Evolutionary conservation across 30 jellyfish, hydroid and myxozoan species (phyloP).

Genomic region (Pelagia noctiluca): DNA sequence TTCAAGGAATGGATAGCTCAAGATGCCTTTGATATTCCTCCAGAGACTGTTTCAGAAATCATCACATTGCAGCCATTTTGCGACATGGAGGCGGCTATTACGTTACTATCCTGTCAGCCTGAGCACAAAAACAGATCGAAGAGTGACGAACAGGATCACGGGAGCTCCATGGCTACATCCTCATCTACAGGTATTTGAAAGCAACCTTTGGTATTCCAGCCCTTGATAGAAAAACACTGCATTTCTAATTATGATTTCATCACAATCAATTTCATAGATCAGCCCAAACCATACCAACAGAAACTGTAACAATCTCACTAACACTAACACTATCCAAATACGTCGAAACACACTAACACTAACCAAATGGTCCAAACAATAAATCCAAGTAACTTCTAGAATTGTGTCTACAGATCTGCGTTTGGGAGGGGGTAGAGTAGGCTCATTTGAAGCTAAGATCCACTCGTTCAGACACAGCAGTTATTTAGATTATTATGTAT

Average conservation of each 20-base stretch:
- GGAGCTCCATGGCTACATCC: constrained; percentile 41
- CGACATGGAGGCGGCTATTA: constrained; percentile 49
- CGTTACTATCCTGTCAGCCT: constrained; percentile 64
- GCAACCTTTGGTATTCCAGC: neutral
- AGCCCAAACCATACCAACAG: neutral
- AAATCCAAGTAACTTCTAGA: no score
- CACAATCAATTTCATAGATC: neutral
- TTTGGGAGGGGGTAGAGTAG: no score
- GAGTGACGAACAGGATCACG: constrained; percentile 29
- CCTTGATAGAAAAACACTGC: neutral
- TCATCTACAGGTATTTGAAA: constrained; percentile 48
- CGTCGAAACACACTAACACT: neutral
- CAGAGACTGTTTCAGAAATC: constrained; percentile 41
- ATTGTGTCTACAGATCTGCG: no score
- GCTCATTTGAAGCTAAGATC: neutral
- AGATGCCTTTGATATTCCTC: constrained; percentile 17
- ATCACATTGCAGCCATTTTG: constrained; percentile 13
- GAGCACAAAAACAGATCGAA: constrained; percentile 51
- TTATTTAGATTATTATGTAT: no score
- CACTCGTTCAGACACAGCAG: neutral
- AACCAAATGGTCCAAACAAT: neutral
- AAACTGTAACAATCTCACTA: neutral
- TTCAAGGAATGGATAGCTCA: constrained; percentile 53
- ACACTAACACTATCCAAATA: neutral
- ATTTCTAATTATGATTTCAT: neutral